A percentile compares a stretch with the other conserved stretches of the same genome.
Conservation (phyloP, 1,140 invertebrate species). For the Zeugodacus cucurbitae region DNA sequence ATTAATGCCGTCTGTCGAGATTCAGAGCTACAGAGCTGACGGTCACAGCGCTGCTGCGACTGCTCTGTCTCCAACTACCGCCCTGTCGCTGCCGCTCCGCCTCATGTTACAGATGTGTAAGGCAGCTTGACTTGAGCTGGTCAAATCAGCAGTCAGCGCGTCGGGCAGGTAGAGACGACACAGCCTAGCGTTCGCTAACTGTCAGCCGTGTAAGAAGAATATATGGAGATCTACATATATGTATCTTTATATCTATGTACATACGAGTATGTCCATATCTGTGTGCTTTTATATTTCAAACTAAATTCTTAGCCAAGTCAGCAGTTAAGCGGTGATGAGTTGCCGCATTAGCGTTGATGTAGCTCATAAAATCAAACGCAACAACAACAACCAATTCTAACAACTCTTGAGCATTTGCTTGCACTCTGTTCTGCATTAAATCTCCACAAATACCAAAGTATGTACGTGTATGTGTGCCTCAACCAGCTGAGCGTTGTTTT, state of each 20-base stretch:
- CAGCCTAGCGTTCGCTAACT: not conserved
- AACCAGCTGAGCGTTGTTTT: too few species aligned
- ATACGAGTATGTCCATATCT: not conserved
- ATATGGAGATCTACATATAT: not conserved
- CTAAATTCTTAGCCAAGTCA: not conserved
- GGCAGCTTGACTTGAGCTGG: not conserved
- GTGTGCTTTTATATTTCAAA: not conserved
- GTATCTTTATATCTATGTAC: not conserved
- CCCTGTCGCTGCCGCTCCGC: not conserved
- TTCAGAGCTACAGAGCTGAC: not conserved
- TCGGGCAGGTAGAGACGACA: not conserved
- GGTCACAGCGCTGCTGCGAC: not conserved
- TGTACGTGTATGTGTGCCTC: too few species aligned
- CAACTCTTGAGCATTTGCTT: not conserved
- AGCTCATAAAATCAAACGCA: not conserved
- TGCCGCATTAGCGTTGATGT: conserved; percentile 16
- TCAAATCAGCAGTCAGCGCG: not conserved
- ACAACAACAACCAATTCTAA: not conserved
- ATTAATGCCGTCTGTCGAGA: not conserved
- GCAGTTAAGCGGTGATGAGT: conserved; percentile 7
- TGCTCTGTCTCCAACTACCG: not conserved
- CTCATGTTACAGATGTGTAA: not conserved
- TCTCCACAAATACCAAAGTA: too few species aligned
- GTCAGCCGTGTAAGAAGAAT: not conserved
- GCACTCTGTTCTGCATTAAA: not conserved